Evolutionary conservation across 2,797 vertebrate genomes (phyloP).

Genomic region (Benthosema pterotum): DNA sequence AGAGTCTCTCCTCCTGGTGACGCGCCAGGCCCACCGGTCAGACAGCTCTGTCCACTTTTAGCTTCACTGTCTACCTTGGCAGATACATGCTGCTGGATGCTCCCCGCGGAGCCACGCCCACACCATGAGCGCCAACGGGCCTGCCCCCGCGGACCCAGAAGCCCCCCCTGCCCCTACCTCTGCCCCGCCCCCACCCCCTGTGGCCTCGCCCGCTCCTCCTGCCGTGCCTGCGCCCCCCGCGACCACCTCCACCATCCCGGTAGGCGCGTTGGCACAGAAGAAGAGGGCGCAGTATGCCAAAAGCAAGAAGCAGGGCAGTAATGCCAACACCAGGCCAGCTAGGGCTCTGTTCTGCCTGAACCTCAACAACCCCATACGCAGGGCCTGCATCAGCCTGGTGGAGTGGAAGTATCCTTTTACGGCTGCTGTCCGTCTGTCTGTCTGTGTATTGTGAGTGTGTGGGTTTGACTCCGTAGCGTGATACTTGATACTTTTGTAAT

Average conservation of each 20-base stretch:
- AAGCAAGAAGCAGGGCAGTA: conserved; percentile 98
- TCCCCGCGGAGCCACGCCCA: conserved; percentile 90
- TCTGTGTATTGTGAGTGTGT: conserved; percentile 1
- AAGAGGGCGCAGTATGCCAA: conserved; percentile 99
- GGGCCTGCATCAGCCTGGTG: conserved; percentile 99
- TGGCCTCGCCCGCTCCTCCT: conserved; percentile 65
- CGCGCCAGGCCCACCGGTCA: conserved; percentile 89
- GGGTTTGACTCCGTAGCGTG: background rate
- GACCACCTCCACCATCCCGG: conserved; percentile 83
- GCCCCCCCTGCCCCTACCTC: conserved; percentile 70
- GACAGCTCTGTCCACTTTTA: conserved; percentile 85
- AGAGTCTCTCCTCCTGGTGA: conserved; percentile 91
- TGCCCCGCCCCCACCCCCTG: conserved; percentile 66
- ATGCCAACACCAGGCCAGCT: conserved; percentile 92
- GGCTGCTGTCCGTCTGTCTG: conserved; percentile 12
- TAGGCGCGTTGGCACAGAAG: conserved; percentile 96
- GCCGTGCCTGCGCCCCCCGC: conserved; percentile 56
- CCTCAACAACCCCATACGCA: conserved; percentile 98
- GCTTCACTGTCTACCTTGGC: conserved; percentile 87
- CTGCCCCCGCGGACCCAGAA: conserved; percentile 79
- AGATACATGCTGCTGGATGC: conserved; percentile 94
- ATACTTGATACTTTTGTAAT: background rate
- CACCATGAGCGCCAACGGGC: conserved; percentile 93
- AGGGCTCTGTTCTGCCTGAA: conserved; percentile 98
- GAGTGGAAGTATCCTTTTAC: conserved; percentile 99